Evolutionary conservation across 2,797 vertebrate genomes (phyloP).

Genomic region (Pyrrhura leucotis): DNA sequence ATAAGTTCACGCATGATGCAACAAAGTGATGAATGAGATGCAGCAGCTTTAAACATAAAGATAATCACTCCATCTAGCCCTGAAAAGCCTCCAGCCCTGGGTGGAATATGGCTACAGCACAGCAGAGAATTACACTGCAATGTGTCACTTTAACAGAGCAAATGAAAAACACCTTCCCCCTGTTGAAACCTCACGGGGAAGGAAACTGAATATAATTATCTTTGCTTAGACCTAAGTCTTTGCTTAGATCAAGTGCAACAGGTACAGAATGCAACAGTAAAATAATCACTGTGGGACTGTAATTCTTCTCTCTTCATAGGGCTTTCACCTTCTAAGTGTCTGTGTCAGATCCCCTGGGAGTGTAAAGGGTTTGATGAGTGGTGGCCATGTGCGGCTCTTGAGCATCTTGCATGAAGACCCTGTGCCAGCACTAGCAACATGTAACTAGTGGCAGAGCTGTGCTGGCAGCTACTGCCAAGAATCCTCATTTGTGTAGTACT

Average conservation of each 20-base stretch:
- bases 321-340: background rate
- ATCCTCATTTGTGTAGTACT: background rate
- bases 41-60: conserved; percentile 51
- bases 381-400: background rate
- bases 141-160: conserved; percentile 19
- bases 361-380: background rate
- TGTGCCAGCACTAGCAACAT: background rate
- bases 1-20: conserved; percentile 45
- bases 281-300: background rate
- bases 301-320: background rate
- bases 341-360: background rate
- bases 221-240: background rate
- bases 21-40: conserved; percentile 62
- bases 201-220: background rate
- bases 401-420: background rate
- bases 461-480: background rate
- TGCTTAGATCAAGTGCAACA: background rate
- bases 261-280: background rate
- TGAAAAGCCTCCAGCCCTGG: conserved; percentile 33
- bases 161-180: conserved; percentile 28
- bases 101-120: conserved; percentile 24
- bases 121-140: conserved; percentile 11
- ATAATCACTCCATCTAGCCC: conserved; percentile 57
- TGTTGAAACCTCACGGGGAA: background rate
- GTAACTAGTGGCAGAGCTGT: background rate